Percentiles rank a stretch among this genome's conserved stretches.
phyloP scores from a whole-genome alignment of 2,888 invertebrate species.

The Tryphoninae sp. region DNA sequence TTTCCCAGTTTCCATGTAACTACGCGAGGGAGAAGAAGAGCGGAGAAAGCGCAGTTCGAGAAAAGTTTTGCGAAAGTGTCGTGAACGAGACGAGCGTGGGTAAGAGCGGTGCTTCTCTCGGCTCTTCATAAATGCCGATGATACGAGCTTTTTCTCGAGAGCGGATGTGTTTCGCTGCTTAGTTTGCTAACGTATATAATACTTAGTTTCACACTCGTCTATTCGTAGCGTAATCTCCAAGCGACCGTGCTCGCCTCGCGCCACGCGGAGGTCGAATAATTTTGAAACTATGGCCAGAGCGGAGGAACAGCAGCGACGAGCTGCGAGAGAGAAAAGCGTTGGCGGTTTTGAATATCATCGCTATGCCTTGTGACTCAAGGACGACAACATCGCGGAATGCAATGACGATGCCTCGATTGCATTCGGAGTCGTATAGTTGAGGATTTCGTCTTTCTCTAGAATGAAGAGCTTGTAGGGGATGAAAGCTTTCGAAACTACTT shows the following conservation, averaged over 20 bases:
- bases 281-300: slow-evolving; percentile 61
- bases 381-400: slow-evolving; percentile 62
- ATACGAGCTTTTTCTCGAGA: slow-evolving; percentile 46
- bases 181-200: slow-evolving; percentile 13
- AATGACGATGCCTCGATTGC: slow-evolving; percentile 55
- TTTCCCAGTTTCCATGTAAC: slow-evolving; percentile 43
- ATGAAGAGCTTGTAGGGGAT: slow-evolving; percentile 33
- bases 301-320: slow-evolving; percentile 13
- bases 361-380: slow-evolving; percentile 64
- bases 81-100: slow-evolving; percentile 36
- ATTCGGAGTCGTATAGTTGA: slow-evolving; percentile 9
- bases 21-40: slow-evolving; percentile 9
- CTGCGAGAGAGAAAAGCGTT: slow-evolving; percentile 45
- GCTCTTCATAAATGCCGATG: slow-evolving; percentile 23
- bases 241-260: slow-evolving; percentile 56
- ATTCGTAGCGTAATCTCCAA: slow-evolving; percentile 66
- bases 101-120: slow-evolving; percentile 42
- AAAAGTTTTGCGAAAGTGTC: slow-evolving; percentile 55
- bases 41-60: neutral
- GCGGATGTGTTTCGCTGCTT: slow-evolving; percentile 26
- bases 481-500: neutral
- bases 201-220: slow-evolving; percentile 57
- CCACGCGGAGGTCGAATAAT: slow-evolving; percentile 64
- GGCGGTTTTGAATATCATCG: slow-evolving; percentile 63
- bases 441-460: slow-evolving; percentile 24